Evolutionary conservation across 1,140 invertebrate genomes (phyloP).

Genomic region (Apis florea): DNA sequence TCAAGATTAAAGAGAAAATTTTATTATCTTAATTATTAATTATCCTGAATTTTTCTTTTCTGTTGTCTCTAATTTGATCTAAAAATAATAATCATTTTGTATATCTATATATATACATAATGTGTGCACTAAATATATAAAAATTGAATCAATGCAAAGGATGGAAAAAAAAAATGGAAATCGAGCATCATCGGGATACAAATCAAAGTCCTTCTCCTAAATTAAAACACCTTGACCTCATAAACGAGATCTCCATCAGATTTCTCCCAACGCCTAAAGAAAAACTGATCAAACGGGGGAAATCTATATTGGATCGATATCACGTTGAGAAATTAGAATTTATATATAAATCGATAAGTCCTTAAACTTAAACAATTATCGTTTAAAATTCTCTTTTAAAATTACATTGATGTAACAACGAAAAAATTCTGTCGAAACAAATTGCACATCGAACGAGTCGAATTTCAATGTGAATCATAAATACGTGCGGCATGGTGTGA

Average conservation of each 20-base stretch:
- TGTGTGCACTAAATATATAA: not conserved
- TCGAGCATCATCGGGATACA: not conserved
- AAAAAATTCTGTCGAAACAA: not conserved
- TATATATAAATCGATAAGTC: too few relatives aligned
- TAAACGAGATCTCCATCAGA: not conserved
- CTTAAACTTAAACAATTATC: too few relatives aligned
- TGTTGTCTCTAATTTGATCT: too few relatives aligned
- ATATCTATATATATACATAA: too few relatives aligned
- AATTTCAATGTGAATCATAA: not conserved
- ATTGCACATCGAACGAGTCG: not conserved
- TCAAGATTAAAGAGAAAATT: not conserved
- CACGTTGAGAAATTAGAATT: not conserved
- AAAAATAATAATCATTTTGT: too few relatives aligned
- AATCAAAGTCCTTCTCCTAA: not conserved
- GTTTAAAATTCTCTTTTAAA: too few relatives aligned
- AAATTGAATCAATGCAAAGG: not conserved
- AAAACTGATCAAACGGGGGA: not conserved
- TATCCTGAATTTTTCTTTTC: not conserved
- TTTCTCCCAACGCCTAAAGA: not conserved
- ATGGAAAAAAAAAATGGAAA: not conserved
- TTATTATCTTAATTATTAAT: not conserved
- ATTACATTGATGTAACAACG: not conserved
- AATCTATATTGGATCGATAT: not conserved
- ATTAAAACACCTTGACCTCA: not conserved
- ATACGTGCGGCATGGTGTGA: constrained; percentile 8